Conservation (phyloP, 2,888 invertebrate genomes). For the Malachius bipustulatus region DNA sequence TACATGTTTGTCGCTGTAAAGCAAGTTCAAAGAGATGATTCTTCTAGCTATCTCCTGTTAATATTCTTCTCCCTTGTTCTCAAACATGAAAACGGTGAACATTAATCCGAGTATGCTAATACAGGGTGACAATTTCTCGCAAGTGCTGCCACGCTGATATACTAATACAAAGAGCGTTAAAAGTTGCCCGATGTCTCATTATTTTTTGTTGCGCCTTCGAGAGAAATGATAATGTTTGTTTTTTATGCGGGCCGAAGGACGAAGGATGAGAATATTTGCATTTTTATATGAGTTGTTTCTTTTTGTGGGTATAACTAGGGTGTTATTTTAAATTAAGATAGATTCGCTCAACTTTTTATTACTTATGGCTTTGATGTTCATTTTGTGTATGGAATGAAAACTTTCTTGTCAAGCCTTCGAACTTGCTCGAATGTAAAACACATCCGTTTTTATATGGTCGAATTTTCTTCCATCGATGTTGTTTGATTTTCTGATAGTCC, state of each 20-base stretch:
- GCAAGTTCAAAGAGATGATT: no score
- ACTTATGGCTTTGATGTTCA: slow-evolving; percentile 8
- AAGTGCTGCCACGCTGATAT: slow-evolving; percentile 22
- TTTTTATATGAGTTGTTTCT: slow-evolving; percentile 32
- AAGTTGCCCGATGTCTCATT: slow-evolving; percentile 31
- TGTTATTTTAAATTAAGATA: slow-evolving; percentile 30
- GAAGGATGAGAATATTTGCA: slow-evolving; percentile 29
- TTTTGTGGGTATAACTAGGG: slow-evolving; percentile 29
- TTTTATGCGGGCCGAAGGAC: slow-evolving; percentile 27
- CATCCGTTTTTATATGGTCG: slow-evolving; percentile 1
- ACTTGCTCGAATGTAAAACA: not conserved
- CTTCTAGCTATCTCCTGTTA: no score
- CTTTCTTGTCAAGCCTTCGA: no score
- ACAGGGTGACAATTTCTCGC: slow-evolving; percentile 25
- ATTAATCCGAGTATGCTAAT: slow-evolving; percentile 23
- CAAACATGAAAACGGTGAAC: slow-evolving; percentile 3
- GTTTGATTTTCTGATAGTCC: no score
- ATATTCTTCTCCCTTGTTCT: no score
- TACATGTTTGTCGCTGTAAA: not conserved
- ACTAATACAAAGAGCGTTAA: slow-evolving; percentile 28
- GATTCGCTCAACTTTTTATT: slow-evolving; percentile 28
- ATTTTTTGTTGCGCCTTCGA: slow-evolving; percentile 32
- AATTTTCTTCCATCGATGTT: no score
- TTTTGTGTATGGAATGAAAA: no score
- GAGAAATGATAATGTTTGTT: slow-evolving; percentile 32